phyloP scores from a whole-genome alignment of 2,888 invertebrate species.

The Drosophila leonis region DNA sequence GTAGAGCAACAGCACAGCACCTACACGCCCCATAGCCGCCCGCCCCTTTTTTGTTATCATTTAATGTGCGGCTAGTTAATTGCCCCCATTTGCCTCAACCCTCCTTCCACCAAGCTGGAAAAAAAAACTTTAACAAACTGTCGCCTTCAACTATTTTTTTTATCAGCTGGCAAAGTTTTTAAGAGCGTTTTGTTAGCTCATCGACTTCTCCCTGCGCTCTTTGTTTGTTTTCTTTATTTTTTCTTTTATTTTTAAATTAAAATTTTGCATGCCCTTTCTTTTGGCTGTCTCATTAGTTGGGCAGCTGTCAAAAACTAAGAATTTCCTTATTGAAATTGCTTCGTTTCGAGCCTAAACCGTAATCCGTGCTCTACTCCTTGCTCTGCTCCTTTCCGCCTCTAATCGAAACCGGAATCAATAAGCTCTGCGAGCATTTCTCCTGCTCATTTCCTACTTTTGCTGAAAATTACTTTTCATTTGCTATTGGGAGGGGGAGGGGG shows the following conservation, averaged over 20 bases:
- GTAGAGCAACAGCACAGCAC: conserved; percentile 24
- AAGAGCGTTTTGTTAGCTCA: conserved; percentile 24
- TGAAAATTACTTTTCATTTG: conserved; percentile 60
- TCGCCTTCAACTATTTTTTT: conserved; percentile 64
- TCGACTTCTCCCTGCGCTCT: neutral
- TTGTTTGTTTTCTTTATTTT: neutral
- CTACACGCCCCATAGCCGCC: conserved; percentile 1
- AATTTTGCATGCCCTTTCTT: conserved; percentile 2
- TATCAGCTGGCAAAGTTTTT: conserved; percentile 57
- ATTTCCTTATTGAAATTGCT: conserved; percentile 69
- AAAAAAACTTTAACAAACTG: conserved; percentile 57
- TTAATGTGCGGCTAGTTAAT: conserved; percentile 74
- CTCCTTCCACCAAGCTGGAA: neutral
- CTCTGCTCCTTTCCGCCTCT: neutral
- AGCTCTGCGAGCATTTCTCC: conserved; percentile 27
- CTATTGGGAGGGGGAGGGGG: neutral
- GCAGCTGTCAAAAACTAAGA: conserved; percentile 64
- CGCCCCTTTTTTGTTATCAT: conserved; percentile 58
- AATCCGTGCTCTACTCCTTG: neutral
- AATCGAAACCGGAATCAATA: conserved; percentile 52
- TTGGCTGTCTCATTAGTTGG: conserved; percentile 55
- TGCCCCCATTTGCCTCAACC: conserved; percentile 36
- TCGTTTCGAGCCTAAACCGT: conserved; percentile 2
- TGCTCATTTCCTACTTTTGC: conserved; percentile 30
- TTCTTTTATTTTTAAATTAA: neutral